phyloP scores from a whole-genome alignment of 1,140 invertebrate genomes.

The Drosophila tani region DNA sequence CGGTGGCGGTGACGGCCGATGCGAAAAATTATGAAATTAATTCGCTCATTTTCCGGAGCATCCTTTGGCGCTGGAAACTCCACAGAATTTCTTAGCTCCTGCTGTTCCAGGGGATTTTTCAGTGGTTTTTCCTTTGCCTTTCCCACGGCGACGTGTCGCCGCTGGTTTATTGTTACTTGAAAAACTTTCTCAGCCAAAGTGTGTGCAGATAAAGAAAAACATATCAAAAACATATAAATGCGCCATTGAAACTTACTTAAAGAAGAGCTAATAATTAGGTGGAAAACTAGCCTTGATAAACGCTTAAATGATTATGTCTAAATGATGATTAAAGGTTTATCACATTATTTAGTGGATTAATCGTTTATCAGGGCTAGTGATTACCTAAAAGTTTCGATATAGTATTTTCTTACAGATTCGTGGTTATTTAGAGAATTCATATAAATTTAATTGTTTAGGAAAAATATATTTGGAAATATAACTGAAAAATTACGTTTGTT shows the following conservation, averaged over 20 bases:
- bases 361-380: too few species aligned
- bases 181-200: conserved; percentile 42
- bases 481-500: background rate
- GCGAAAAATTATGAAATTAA: conserved; percentile 46
- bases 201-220: conserved; percentile 8
- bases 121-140: conserved; percentile 23
- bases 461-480: too few species aligned
- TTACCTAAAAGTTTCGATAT: background rate
- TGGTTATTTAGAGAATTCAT: background rate
- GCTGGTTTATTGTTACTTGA: conserved; percentile 11
- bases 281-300: background rate
- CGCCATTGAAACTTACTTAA: too few species aligned
- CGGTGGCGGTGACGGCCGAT: conserved; percentile 8
- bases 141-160: conserved; percentile 50
- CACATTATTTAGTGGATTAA: background rate
- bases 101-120: conserved; percentile 27
- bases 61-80: conserved; percentile 16
- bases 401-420: background rate
- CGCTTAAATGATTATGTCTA: background rate
- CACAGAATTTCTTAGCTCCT: conserved; percentile 26
- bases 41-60: conserved; percentile 22
- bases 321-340: background rate
- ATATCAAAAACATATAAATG: background rate
- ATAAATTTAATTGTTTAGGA: background rate
- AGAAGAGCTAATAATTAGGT: background rate